Base-by-base conservation (phyloP, 2,797 vertebrate genomes). In the Orientallactaga sibirica region DNA sequence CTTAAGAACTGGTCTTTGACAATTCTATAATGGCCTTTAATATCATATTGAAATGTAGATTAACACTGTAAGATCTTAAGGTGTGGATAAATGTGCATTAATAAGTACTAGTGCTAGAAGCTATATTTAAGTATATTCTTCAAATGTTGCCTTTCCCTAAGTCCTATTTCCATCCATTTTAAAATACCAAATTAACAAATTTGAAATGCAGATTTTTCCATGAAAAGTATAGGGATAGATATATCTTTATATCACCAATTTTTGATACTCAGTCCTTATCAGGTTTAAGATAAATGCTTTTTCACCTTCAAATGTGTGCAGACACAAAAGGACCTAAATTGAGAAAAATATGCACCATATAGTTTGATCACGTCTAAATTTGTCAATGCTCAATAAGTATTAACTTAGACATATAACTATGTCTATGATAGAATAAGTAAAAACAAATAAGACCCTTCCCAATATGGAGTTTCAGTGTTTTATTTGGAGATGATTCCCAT, bases 1-100 rank as follows among this genome's bases (percentile, higher is more conserved):
- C 95, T 97, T 98, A 97, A 98, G 96, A 98, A 97, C 92, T 92
- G 92, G 81, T 96, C 93, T 96, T 88, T 98, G 97, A 95, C 97
- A 98, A 96, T 97, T 98, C 37, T 96, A 96, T 52, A 91, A 92
- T 92, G 97, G 97, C 92, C 89, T 98, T 98, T 96, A 98, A 98
- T 96, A 98, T 94, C 96, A 97, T 96, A 97, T 97, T 98, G 96
- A 98, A 98, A 98, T 98, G 96, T 96, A 98, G 94, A 97, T 98
- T 98, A 97, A 98, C 88, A 87, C 95, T 96, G 94, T 96, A 94
- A 97, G 79, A 94, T 97, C 85, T 97, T 97, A 96, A 97, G 86
- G 96, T 97, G 92, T 97, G 97, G 96, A 97, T 97, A 98, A 97
- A 90, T 90, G 94, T 97, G 95, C 83, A 98, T 98, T 98, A 98